Percentiles rank a stretch among this genome's conserved stretches.
Conservation (phyloP, 2,888 invertebrate species). For the Cryptocheilus praepositus region DNA sequence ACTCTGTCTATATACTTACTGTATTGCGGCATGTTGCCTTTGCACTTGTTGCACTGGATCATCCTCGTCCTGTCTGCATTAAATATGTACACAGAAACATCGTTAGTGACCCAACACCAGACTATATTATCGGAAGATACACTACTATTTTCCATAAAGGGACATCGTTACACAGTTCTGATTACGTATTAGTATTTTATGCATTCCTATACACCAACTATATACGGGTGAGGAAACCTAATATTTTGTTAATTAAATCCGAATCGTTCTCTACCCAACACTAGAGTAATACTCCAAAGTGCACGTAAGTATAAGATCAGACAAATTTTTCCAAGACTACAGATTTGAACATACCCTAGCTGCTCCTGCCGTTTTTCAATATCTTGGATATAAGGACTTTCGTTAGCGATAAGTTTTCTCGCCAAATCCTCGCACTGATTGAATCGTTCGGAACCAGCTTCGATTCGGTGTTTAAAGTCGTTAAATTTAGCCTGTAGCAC, state of each 20-base stretch:
- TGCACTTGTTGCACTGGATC: conserved; percentile 77
- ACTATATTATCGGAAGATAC: conserved; percentile 11
- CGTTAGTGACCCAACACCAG: conserved; percentile 60
- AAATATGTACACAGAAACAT: conserved; percentile 53
- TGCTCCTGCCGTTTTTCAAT: conserved; percentile 92
- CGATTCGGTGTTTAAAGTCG: conserved; percentile 93
- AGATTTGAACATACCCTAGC: conserved; percentile 81
- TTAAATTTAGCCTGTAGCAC: conserved; percentile 93
- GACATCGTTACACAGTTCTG: not conserved
- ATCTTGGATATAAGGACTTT: conserved; percentile 89
- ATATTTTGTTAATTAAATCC: not conserved
- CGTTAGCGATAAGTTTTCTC: conserved; percentile 89
- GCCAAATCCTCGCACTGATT: conserved; percentile 93
- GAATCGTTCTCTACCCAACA: not conserved
- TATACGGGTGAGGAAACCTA: not conserved
- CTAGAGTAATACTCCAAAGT: not conserved
- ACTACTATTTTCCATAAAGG: too few relatives aligned
- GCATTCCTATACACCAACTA: not conserved
- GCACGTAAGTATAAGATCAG: not conserved
- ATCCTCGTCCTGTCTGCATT: conserved; percentile 68
- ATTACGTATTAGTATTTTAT: conserved; percentile 5
- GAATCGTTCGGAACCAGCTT: conserved; percentile 92
- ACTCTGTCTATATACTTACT: conserved; percentile 75
- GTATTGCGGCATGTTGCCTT: conserved; percentile 75
- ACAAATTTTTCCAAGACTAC: not conserved